A percentile compares a stretch with the other conserved stretches of the same genome.
Evolutionary conservation across 2,888 invertebrate species (phyloP).

Genomic region (Esperia sulphurella): DNA sequence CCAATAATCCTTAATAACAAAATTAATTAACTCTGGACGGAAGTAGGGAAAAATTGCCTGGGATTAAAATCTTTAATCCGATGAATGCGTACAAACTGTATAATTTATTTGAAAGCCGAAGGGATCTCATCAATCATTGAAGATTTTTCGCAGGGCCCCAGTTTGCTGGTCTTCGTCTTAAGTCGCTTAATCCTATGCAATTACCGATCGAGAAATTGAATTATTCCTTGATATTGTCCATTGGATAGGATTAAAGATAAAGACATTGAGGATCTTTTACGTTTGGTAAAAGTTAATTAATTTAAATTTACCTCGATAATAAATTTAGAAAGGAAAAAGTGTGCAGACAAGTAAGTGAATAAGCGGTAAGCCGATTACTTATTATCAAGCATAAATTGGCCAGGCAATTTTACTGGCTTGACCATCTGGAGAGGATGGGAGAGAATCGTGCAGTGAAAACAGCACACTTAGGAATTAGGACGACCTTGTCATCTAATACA

Average conservation of each 20-base stretch:
- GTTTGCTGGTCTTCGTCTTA: constrained; percentile 7
- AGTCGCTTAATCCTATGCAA: constrained; percentile 26
- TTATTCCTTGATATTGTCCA: constrained; percentile 37
- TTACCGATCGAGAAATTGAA: constrained; percentile 47
- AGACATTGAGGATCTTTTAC: constrained; percentile 8
- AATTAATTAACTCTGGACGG: constrained; percentile 52
- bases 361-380: too few relatives aligned
- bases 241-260: constrained; percentile 26
- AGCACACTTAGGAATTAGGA: too few relatives aligned
- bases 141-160: constrained; percentile 31
- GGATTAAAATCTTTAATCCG: constrained; percentile 54
- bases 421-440: too few relatives aligned
- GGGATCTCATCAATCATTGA: constrained; percentile 53
- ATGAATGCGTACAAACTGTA: constrained; percentile 48
- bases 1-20: constrained; percentile 48
- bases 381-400: too few relatives aligned
- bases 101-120: constrained; percentile 35
- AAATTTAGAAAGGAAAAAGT: too few relatives aligned
- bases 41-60: constrained; percentile 33
- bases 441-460: too few relatives aligned
- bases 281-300: not conserved
- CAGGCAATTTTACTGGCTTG: too few relatives aligned
- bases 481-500: too few relatives aligned
- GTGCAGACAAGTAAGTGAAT: too few relatives aligned
- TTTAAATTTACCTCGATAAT: not conserved